These are phyloP conservation scores for Drosophila picticornis DNA, from an alignment of 2,888 invertebrate species.

Conservation along the genomic window DNA sequence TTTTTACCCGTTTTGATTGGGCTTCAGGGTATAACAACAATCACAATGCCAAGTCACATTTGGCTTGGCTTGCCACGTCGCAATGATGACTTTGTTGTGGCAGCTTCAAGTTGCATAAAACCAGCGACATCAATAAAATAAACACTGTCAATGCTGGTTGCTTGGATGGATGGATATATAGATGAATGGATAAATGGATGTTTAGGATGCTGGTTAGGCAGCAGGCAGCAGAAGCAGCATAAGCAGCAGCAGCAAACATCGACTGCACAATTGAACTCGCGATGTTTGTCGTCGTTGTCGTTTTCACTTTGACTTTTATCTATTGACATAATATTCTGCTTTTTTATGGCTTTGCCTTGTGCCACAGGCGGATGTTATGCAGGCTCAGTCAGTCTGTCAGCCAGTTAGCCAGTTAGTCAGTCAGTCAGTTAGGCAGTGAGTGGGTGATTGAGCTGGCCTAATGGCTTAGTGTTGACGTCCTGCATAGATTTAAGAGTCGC, in stretches of 20 bases:
- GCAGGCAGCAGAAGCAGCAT: background rate
- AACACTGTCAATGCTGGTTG: constrained; percentile 66
- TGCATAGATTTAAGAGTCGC: constrained; percentile 67
- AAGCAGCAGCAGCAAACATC: background rate
- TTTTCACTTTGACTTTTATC: constrained; percentile 74
- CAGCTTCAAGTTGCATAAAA: constrained; percentile 40
- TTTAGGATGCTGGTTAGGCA: constrained; percentile 37
- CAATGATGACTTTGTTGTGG: constrained; percentile 63
- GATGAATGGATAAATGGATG: constrained; percentile 44
- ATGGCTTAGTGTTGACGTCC: constrained; percentile 70
- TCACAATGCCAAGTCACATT: constrained; percentile 32
- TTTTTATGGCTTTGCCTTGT: constrained; percentile 53
- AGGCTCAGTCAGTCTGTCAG: constrained; percentile 27
- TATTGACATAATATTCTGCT: constrained; percentile 75
- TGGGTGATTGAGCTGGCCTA: constrained; percentile 44
- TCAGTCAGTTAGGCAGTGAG: constrained; percentile 35
- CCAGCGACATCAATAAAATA: constrained; percentile 76
- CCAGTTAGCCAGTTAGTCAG: constrained; percentile 38
- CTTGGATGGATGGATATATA: constrained; percentile 20
- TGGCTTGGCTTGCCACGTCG: constrained; percentile 33
- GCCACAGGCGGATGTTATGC: constrained; percentile 50
- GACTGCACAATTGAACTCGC: constrained; percentile 74
- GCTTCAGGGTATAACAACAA: constrained; percentile 1
- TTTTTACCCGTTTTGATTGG: background rate
- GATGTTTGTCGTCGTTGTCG: constrained; percentile 61